phyloP scores from a whole-genome alignment of 2,113 vertebrate species.

The Melozone crissalis region DNA sequence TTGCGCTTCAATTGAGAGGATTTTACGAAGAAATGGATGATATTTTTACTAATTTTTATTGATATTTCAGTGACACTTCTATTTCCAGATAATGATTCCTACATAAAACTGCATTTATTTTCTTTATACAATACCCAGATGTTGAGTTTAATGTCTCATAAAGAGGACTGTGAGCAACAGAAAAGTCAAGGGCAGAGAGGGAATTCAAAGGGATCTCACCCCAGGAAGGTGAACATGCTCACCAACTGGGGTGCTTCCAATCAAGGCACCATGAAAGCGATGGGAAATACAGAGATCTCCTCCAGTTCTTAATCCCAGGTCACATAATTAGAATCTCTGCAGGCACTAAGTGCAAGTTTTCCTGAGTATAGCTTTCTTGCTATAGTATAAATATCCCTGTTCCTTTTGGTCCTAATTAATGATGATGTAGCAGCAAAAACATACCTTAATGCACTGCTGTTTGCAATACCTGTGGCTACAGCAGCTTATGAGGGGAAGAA shows the following conservation, averaged over 20 bases:
- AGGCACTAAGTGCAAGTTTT: not conserved
- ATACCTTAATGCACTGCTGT: not conserved
- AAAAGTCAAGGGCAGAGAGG: not conserved
- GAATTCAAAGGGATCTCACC: not conserved
- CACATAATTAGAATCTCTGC: not conserved
- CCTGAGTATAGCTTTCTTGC: not conserved
- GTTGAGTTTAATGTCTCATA: not conserved
- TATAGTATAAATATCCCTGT: not conserved
- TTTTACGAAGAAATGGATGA: not conserved
- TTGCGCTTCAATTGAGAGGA: not conserved
- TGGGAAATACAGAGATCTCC: not conserved
- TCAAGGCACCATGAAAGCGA: fast-evolving
- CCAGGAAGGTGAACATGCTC: not conserved
- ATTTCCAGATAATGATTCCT: not conserved
- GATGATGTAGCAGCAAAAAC: not conserved
- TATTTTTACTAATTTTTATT: not conserved
- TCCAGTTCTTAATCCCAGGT: not conserved
- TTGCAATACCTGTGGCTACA: not conserved
- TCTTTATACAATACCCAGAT: not conserved
- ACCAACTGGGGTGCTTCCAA: not conserved
- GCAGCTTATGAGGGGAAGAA: not conserved
- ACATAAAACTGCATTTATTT: not conserved
- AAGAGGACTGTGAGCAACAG: not conserved
- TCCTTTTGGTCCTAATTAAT: not conserved
- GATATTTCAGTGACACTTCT: not conserved